A percentile compares a stretch with the other conserved stretches of the same genome.
phyloP scores from a whole-genome alignment of 2,797 vertebrate genomes.

The Erpetoichthys calabaricus region DNA sequence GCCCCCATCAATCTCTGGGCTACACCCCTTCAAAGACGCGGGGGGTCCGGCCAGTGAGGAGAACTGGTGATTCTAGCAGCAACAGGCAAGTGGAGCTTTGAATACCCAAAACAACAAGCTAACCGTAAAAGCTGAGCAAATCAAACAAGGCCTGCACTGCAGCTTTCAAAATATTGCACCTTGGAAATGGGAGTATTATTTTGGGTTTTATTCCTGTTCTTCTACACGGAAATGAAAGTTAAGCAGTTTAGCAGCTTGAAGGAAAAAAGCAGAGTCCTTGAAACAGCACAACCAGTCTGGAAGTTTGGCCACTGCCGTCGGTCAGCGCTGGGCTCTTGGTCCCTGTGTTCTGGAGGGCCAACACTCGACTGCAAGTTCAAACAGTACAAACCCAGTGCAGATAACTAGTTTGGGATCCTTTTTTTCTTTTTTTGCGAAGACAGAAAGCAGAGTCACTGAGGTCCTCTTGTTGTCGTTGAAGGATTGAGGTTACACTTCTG shows the following conservation, averaged over 20 bases:
- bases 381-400: slow-evolving; percentile 15
- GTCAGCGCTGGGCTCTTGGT: not conserved
- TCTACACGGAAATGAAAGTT: not conserved
- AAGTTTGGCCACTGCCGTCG: not conserved
- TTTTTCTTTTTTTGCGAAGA: slow-evolving; percentile 12
- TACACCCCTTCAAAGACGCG: too few relatives aligned
- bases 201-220: not conserved
- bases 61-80: too few relatives aligned
- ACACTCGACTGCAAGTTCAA: slow-evolving; percentile 1
- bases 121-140: not conserved
- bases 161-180: not conserved
- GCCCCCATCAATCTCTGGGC: too few relatives aligned
- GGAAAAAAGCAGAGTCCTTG: not conserved
- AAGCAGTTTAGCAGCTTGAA: not conserved
- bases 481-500: slow-evolving; percentile 62
- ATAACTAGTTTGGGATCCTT: slow-evolving; percentile 13
- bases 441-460: slow-evolving; percentile 20
- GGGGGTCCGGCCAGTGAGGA: too few relatives aligned
- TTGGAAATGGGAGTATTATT: not conserved
- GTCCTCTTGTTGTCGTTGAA: slow-evolving; percentile 33
- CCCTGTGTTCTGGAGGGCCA: not conserved
- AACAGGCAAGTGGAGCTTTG: too few relatives aligned
- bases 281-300: not conserved
- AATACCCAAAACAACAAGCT: too few relatives aligned
- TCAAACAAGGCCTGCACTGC: not conserved